Evolutionary conservation across 2,113 vertebrate species (phyloP).

Genomic region (Quiscalus mexicanus): DNA sequence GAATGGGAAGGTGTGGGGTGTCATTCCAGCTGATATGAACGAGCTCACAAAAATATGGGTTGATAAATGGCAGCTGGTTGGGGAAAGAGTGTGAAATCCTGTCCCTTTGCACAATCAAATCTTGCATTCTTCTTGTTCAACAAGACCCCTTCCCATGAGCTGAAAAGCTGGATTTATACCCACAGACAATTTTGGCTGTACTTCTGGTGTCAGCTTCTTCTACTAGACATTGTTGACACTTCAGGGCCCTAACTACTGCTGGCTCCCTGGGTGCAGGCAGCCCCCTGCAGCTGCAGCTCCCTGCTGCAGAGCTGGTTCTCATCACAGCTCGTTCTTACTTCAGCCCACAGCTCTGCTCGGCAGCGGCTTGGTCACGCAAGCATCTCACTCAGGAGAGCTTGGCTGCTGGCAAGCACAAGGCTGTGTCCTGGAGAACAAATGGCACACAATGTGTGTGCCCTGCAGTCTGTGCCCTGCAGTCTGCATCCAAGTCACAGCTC

Average conservation of each 20-base stretch:
- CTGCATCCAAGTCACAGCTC: slow-evolving; percentile 41
- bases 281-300: not conserved
- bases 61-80: not conserved
- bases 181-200: not conserved
- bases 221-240: not conserved
- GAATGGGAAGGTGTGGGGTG: not conserved
- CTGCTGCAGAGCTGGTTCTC: not conserved
- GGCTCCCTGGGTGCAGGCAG: not conserved
- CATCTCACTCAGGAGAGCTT: not conserved
- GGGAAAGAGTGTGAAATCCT: not conserved
- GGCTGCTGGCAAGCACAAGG: not conserved
- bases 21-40: rapidly evolving
- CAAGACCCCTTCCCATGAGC: not conserved
- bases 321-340: not conserved
- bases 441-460: not conserved
- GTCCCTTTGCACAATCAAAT: not conserved
- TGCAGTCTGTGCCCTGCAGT: not conserved
- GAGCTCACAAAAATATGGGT: not conserved
- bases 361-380: not conserved
- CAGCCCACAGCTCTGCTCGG: not conserved
- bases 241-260: not conserved
- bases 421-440: not conserved
- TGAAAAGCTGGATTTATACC: not conserved
- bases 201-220: not conserved
- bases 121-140: not conserved